phyloP scores from a whole-genome alignment of 2,888 invertebrate species.

The Stenolophus ochropezus region DNA sequence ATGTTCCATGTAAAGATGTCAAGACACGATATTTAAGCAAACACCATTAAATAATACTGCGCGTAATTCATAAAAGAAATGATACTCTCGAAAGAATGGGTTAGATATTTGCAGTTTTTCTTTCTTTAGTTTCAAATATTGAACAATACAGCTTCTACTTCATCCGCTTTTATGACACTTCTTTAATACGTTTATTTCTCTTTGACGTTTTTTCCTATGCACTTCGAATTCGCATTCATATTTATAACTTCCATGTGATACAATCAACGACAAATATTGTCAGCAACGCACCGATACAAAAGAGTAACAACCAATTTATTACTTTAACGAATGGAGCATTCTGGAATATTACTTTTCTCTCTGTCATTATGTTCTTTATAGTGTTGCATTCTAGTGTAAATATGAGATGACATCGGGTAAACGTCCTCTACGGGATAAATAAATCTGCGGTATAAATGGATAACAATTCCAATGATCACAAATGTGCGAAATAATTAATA shows the following conservation, averaged over 20 bases:
- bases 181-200: constrained; percentile 29
- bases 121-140: constrained; percentile 11
- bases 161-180: constrained; percentile 14
- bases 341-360: neutral
- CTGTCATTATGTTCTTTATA: too few species aligned
- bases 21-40: too few species aligned
- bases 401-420: too few species aligned
- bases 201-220: constrained; percentile 9
- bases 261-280: constrained; percentile 3
- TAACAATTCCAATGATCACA: too few species aligned
- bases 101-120: neutral
- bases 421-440: too few species aligned
- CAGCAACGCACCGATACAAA: neutral
- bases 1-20: too few species aligned
- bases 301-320: neutral
- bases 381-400: too few species aligned
- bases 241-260: constrained; percentile 10
- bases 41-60: neutral
- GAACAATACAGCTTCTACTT: constrained; percentile 14
- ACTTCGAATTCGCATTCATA: constrained; percentile 2
- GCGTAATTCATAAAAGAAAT: neutral
- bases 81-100: neutral
- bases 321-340: neutral
- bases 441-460: too few species aligned
- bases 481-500: too few species aligned